Evolutionary conservation across 2,113 vertebrate species (phyloP), one percentile per base, ranked within the genome.

Genomic region (Zapornia atra): DNA sequence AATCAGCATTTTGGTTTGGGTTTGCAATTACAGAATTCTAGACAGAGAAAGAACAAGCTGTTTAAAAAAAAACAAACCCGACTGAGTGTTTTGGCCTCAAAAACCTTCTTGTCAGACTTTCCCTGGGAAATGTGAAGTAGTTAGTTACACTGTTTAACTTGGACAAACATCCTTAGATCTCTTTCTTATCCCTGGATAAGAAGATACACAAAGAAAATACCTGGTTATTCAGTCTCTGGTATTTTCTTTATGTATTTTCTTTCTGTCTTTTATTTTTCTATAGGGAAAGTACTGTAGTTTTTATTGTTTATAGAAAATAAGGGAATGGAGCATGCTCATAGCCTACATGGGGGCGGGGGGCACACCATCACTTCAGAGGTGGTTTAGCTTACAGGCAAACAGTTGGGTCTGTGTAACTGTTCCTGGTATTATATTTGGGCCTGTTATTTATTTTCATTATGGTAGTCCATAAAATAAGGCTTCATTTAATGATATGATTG

Each of bases 11-110:
- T 96, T 82, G 44, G 65, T 93, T 93, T 81, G 66, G 80, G 57
- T 54, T 94, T 90, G 72, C 60, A 50, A 93, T 95, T 92, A 96
- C 0, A 3, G 95, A 86, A 96, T 95, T 92, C 72, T 88, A 78
- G 80, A 84, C 34, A 31, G 59, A 78, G 50, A 60, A 86, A 38
- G 82, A 70, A 10, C 5, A 38, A 90, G 33, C n/a, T 70, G 77
- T 78, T 59, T 7, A 56, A 59, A 88, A 75, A 76, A 57, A 65
- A 85, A 68, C 40, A n/a, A 10, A 24, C 11, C 57, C 28, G 15
- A 71, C 61, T 63, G 73, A 93, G 38, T 14, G 10, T 26, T 92
- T 96, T 85, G 75, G 51, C 46, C 68, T 92, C 48, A 91, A 64
- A 88, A 97, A 59, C 48, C 15, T 79, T 93, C 53, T 63, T 82